phyloP scores from a whole-genome alignment of 2,888 invertebrate genomes.

The Lycaena phlaeas region DNA sequence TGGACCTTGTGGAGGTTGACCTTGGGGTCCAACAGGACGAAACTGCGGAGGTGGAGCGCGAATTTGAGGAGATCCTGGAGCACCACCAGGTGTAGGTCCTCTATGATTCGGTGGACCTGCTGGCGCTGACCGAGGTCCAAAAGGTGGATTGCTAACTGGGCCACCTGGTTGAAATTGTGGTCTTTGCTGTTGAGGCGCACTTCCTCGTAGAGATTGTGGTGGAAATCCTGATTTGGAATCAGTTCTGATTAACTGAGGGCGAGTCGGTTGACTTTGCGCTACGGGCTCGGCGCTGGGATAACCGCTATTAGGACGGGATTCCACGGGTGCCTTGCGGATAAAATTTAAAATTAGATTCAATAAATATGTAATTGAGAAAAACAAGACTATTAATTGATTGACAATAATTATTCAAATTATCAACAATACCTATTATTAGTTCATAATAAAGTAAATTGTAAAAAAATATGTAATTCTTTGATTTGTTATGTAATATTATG shows the following conservation, averaged over 20 bases:
- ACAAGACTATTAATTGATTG: too few species aligned
- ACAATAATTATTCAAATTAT: too few species aligned
- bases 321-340: constrained; percentile 46
- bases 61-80: constrained; percentile 39
- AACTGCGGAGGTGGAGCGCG: constrained; percentile 39
- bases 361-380: constrained; percentile 25
- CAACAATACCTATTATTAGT: too few species aligned
- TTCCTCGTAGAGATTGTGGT: constrained; percentile 39
- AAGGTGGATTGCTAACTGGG: constrained; percentile 42
- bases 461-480: too few species aligned
- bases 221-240: constrained; percentile 55
- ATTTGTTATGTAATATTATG: too few species aligned
- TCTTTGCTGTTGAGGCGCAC: constrained; percentile 35
- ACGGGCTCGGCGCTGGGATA: constrained; percentile 34
- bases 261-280: constrained; percentile 35
- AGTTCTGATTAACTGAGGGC: constrained; percentile 47
- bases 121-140: constrained; percentile 32
- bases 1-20: constrained; percentile 43
- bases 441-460: too few species aligned
- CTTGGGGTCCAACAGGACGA: constrained; percentile 50
- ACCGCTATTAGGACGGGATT: constrained; percentile 44
- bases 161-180: constrained; percentile 64
- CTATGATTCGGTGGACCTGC: constrained; percentile 40
- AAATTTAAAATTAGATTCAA: constrained; percentile 7
- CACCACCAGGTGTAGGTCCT: constrained; percentile 36